phyloP scores from a whole-genome alignment of 2,888 invertebrate species.

The Eristalis pertinax region DNA sequence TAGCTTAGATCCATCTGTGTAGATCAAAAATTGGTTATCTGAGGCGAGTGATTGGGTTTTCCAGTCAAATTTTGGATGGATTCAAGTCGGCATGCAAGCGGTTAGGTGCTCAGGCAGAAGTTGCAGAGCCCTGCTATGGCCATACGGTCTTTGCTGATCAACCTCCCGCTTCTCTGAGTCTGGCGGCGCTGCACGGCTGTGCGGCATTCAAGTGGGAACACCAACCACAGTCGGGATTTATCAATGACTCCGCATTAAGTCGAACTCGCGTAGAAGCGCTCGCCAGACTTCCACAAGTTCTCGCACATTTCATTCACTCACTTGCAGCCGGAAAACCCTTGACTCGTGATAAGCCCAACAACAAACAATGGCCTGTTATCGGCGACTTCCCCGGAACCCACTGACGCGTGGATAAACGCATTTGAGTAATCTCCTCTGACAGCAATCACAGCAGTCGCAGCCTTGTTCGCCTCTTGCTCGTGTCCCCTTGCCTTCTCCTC shows the following conservation, averaged over 20 bases:
- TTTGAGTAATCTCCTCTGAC: slow-evolving; percentile 36
- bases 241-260: not conserved
- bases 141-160: no score
- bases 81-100: no score
- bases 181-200: no score
- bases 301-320: not conserved
- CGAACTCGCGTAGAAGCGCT: not conserved
- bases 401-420: slow-evolving; percentile 36
- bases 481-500: not conserved
- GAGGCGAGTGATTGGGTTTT: no score
- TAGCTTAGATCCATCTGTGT: no score
- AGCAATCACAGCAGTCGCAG: slow-evolving; percentile 22
- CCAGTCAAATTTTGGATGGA: no score
- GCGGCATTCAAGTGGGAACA: no score
- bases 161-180: no score
- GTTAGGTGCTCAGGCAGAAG: no score
- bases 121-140: no score
- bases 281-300: not conserved
- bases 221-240: no score
- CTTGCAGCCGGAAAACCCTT: not conserved
- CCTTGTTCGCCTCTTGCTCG: not conserved
- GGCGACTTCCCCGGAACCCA: not conserved
- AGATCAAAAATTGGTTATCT: no score
- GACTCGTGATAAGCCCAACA: not conserved
- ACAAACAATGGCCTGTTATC: not conserved